phyloP scores from a whole-genome alignment of 2,797 vertebrate species.

The Rhinella marina region DNA sequence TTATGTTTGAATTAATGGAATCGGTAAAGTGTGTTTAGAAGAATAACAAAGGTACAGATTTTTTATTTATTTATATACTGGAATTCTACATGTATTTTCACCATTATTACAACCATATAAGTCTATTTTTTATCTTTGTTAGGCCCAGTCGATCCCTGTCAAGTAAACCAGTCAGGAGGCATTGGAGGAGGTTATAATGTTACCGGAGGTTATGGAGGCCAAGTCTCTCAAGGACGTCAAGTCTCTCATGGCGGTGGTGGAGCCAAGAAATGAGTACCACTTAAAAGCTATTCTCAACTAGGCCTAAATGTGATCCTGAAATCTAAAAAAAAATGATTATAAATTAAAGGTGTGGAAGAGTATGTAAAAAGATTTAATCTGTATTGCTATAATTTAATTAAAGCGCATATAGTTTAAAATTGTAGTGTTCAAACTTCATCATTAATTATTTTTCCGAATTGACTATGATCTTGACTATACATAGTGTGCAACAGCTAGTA shows the following conservation, averaged over 20 bases:
- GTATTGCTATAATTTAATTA: background rate
- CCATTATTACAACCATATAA: background rate
- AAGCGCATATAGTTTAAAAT: background rate
- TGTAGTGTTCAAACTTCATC: background rate
- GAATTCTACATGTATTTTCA: too few relatives aligned
- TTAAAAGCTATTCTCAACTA: background rate
- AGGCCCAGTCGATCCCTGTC: conserved; percentile 14
- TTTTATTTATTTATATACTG: background rate
- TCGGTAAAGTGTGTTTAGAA: too few relatives aligned
- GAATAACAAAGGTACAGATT: too few relatives aligned
- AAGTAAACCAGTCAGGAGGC: too few relatives aligned
- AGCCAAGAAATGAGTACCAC: conserved; percentile 3
- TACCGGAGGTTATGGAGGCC: background rate
- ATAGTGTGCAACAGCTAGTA: too few relatives aligned
- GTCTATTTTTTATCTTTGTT: background rate
- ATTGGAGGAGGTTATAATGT: background rate
- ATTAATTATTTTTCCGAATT: background rate
- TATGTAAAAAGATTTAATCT: background rate
- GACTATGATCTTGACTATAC: too few relatives aligned
- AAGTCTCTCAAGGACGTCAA: background rate
- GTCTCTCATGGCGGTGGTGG: background rate
- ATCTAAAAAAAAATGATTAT: background rate
- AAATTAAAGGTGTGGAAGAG: background rate
- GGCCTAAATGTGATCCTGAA: background rate
- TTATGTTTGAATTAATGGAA: too few relatives aligned